Percentiles rank a stretch among this genome's conserved stretches.
Evolutionary conservation across 2,888 invertebrate genomes (phyloP).

Genomic region (Mylabris sibirica): DNA sequence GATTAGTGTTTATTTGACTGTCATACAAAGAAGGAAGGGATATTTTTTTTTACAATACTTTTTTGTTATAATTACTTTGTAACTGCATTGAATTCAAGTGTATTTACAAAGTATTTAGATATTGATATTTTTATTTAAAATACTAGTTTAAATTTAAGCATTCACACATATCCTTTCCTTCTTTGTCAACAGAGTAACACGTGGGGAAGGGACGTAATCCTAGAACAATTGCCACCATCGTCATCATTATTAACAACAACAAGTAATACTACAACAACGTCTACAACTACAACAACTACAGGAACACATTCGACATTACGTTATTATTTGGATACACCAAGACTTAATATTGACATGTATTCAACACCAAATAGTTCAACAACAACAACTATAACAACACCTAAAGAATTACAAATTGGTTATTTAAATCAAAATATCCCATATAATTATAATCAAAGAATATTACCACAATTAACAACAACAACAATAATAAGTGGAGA

Average conservation of each 20-base stretch:
- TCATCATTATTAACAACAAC: slow-evolving; percentile 31
- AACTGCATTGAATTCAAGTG: slow-evolving; percentile 18
- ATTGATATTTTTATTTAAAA: slow-evolving; percentile 10
- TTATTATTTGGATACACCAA: slow-evolving; percentile 43
- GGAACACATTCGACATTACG: slow-evolving; percentile 37
- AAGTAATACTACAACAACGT: slow-evolving; percentile 48
- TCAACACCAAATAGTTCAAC: slow-evolving; percentile 33
- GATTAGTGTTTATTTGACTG: slow-evolving; percentile 35
- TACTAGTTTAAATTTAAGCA: slow-evolving; percentile 32
- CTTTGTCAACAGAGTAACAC: slow-evolving; percentile 72
- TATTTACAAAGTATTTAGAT: slow-evolving; percentile 28
- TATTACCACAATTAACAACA: slow-evolving; percentile 40
- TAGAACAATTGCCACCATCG: slow-evolving; percentile 52
- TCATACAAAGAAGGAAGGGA: slow-evolving; percentile 55
- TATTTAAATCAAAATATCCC: slow-evolving; percentile 2
- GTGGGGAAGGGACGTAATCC: slow-evolving; percentile 63
- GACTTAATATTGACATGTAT: slow-evolving; percentile 19
- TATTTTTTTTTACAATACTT: too few species aligned
- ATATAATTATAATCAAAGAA: slow-evolving; percentile 15
- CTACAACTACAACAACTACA: slow-evolving; percentile 39
- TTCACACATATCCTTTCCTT: slow-evolving; percentile 68
- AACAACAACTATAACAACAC: slow-evolving; percentile 33
- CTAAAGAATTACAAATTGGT: slow-evolving; percentile 5
- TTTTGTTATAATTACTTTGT: slow-evolving; percentile 24
- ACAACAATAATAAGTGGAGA: neutral